These are phyloP conservation scores for Poeciliopsis infans DNA, from an alignment of 2,797 vertebrate genomes.

Conservation along the genomic window DNA sequence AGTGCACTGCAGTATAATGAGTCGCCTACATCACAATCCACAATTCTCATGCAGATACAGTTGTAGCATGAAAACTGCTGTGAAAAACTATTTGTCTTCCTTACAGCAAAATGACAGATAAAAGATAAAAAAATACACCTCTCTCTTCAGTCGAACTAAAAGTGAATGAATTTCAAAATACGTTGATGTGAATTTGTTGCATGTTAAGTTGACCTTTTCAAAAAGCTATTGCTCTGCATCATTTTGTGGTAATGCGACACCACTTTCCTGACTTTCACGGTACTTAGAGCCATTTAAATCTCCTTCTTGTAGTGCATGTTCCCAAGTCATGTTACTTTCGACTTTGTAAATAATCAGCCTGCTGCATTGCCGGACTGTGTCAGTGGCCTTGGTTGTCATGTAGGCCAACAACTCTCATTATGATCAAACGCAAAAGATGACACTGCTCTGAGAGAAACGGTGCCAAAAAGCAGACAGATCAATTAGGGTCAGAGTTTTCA, in stretches of 20 bases:
- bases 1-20: constrained; percentile 1
- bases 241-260: constrained; percentile 31
- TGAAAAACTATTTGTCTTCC: neutral
- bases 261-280: constrained; percentile 45
- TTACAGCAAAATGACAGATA: neutral
- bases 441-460: constrained; percentile 49
- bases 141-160: neutral
- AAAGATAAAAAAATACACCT: neutral
- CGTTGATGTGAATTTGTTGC: constrained; percentile 14
- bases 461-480: constrained; percentile 60
- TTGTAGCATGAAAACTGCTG: neutral
- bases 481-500: constrained; percentile 67
- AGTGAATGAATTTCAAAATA: constrained; percentile 23
- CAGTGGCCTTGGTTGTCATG: constrained; percentile 73
- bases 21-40: neutral
- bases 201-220: constrained; percentile 27
- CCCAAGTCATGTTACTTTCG: constrained; percentile 57
- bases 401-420: constrained; percentile 75
- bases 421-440: constrained; percentile 71
- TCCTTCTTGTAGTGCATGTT: constrained; percentile 38
- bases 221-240: constrained; percentile 13
- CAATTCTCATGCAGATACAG: neutral
- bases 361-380: constrained; percentile 47
- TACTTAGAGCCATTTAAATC: constrained; percentile 40
- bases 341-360: constrained; percentile 67